These are phyloP conservation scores for Bufo bufo DNA, from an alignment of 2,113 vertebrate genomes.

Conservation along the genomic window DNA sequence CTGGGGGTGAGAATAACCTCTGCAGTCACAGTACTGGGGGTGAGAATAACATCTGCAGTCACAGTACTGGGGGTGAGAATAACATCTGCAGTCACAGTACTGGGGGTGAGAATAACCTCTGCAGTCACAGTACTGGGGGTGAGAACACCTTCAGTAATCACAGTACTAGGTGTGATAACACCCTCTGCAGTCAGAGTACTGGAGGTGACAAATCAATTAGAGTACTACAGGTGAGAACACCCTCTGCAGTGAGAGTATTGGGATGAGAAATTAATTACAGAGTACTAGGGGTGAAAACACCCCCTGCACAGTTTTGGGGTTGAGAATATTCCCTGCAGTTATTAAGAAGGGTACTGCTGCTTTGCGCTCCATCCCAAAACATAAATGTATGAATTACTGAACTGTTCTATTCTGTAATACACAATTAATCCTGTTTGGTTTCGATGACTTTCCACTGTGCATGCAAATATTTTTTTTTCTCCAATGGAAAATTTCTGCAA, in stretches of 20 bases:
- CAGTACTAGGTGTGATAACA: not conserved
- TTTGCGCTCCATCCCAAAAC: not conserved
- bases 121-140: too few species aligned
- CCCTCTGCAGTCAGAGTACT: not conserved
- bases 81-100: not conserved
- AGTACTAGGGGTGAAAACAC: too few species aligned
- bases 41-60: too few species aligned
- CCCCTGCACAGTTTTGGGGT: too few species aligned
- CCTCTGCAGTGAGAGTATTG: too few species aligned
- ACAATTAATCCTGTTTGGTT: not conserved
- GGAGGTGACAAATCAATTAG: too few species aligned
- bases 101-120: too few species aligned
- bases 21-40: too few species aligned
- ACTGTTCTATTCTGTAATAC: not conserved
- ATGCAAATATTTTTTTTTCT: slow-evolving; percentile 1
- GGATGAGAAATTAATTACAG: too few species aligned
- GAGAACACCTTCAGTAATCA: too few species aligned
- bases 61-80: not conserved
- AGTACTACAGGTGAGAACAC: too few species aligned
- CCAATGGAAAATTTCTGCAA: not conserved
- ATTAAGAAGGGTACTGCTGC: not conserved
- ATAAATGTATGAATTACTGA: not conserved
- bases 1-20: too few species aligned
- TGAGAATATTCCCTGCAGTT: not conserved
- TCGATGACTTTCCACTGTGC: not conserved